Conservation (phyloP, 2,113 vertebrate genomes). For the Macaca nemestrina region DNA sequence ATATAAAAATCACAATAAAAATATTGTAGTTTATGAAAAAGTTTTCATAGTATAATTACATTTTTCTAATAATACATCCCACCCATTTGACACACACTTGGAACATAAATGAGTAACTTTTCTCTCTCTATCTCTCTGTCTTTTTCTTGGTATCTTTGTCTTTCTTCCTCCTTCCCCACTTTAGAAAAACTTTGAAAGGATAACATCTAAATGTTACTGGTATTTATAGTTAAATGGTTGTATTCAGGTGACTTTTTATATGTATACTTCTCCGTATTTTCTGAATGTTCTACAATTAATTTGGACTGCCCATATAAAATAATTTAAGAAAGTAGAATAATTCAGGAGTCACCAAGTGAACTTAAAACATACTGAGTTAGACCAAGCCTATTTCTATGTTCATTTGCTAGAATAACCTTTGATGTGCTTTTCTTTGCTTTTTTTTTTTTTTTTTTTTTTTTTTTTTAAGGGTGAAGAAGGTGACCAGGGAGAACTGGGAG, state of each 20-base stretch:
- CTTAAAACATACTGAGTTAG: neutral
- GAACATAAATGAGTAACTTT: neutral
- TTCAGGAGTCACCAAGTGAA: neutral
- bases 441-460: neutral
- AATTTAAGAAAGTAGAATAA: neutral
- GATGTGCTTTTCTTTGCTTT: slow-evolving; percentile 34
- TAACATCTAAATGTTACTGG: neutral
- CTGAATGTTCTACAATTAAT: neutral
- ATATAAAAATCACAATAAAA: neutral
- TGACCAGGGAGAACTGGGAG: slow-evolving; percentile 92
- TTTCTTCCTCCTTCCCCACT: neutral
- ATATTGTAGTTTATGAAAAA: neutral
- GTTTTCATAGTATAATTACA: neutral
- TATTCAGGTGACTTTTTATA: neutral
- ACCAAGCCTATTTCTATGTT: neutral
- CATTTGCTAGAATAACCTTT: neutral
- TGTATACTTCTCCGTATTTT: neutral
- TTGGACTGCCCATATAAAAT: neutral
- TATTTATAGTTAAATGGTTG: neutral
- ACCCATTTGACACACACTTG: neutral
- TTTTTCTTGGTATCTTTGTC: neutral
- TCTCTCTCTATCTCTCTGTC: neutral
- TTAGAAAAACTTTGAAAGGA: neutral
- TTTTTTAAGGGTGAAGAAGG: slow-evolving; percentile 94
- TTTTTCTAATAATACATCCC: neutral